Evolutionary conservation across 2,888 invertebrate species (phyloP).

Genomic region (Stenchaetothrips biformis): DNA sequence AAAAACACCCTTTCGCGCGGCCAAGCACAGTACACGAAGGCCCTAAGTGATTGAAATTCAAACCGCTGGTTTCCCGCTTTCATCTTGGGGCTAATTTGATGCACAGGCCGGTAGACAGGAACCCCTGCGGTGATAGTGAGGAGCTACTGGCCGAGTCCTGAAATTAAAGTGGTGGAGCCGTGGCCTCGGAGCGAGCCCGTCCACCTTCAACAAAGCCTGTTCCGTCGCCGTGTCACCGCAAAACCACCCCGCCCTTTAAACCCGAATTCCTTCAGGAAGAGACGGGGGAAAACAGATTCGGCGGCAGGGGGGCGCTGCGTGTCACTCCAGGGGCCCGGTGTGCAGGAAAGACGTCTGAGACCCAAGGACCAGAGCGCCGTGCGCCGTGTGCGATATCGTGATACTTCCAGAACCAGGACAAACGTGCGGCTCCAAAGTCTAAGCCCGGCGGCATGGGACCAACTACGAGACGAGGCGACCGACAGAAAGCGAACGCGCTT

Average conservation of each 20-base stretch:
- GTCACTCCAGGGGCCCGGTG: too few relatives aligned
- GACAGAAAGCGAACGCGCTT: background rate
- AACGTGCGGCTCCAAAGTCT: slow-evolving; percentile 5
- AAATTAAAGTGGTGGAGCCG: background rate
- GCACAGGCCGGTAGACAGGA: background rate
- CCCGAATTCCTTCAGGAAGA: too few relatives aligned
- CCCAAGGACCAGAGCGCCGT: background rate
- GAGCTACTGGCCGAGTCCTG: background rate
- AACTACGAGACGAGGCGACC: background rate
- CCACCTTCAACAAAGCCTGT: too few relatives aligned
- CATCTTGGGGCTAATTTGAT: background rate
- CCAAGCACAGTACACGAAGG: too few relatives aligned
- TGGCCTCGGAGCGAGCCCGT: background rate
- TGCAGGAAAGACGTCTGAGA: too few relatives aligned
- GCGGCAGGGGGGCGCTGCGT: too few relatives aligned
- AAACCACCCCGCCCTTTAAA: too few relatives aligned
- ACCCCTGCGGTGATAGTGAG: background rate
- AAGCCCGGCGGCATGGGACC: slow-evolving; percentile 2
- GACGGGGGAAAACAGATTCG: too few relatives aligned
- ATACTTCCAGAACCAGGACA: slow-evolving; percentile 4
- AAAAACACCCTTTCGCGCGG: too few relatives aligned
- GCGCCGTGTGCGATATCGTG: slow-evolving; percentile 2
- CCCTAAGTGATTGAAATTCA: background rate
- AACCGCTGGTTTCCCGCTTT: background rate
- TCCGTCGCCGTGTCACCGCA: too few relatives aligned